Evolutionary conservation across 2,797 vertebrate genomes (phyloP).

Genomic region (Sebastes aleutianus): DNA sequence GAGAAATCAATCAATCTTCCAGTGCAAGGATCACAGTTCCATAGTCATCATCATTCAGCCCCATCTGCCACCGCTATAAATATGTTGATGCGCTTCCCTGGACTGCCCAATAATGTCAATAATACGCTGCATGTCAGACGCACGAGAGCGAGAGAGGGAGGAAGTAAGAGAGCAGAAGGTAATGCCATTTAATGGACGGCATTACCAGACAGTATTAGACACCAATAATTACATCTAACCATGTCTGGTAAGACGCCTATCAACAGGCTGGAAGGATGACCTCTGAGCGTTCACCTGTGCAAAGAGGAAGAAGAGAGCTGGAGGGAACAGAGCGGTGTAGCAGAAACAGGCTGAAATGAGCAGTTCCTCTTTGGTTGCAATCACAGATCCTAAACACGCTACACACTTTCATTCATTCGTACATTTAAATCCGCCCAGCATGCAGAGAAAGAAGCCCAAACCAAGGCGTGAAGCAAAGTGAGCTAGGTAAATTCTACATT

Average conservation of each 20-base stretch:
- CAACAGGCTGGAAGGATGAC: constrained; percentile 83
- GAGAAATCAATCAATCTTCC: constrained; percentile 66
- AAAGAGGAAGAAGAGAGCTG: constrained; percentile 63
- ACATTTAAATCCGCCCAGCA: constrained; percentile 26
- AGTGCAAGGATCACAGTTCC: constrained; percentile 80
- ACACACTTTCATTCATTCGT: constrained; percentile 12
- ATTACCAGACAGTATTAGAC: constrained; percentile 99
- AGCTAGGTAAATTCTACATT: constrained; percentile 13
- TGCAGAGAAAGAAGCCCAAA: constrained; percentile 47
- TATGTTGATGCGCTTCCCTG: constrained; percentile 44
- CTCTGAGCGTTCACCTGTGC: constrained; percentile 74
- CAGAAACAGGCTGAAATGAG: constrained; percentile 66
- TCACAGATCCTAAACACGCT: neutral
- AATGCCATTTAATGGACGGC: constrained; percentile 90
- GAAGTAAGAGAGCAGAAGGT: constrained; percentile 77
- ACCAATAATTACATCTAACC: constrained; percentile 94
- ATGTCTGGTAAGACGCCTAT: constrained; percentile 99
- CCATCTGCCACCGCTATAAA: constrained; percentile 50
- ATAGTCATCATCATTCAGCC: constrained; percentile 31
- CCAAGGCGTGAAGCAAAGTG: constrained; percentile 27
- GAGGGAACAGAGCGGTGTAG: constrained; percentile 56
- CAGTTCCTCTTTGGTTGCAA: constrained; percentile 36
- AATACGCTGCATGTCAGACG: constrained; percentile 31
- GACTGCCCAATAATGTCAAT: constrained; percentile 41
- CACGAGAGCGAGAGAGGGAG: constrained; percentile 59